A percentile compares a stretch with the other conserved stretches of the same genome.
Evolutionary conservation across 2,888 invertebrate species (phyloP).

Genomic region (Strigamia maritima): DNA sequence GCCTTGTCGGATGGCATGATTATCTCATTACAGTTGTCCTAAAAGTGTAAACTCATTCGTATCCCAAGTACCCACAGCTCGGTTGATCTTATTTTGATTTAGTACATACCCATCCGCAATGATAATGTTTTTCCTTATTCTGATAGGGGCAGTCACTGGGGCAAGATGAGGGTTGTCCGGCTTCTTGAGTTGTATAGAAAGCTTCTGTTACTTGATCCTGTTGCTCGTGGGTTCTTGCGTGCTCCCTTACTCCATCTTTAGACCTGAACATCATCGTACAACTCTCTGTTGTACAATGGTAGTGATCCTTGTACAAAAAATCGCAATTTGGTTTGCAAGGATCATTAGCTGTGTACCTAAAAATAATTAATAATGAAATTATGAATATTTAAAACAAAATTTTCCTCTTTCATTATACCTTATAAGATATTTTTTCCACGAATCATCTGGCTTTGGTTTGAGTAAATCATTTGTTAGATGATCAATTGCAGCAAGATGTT

Average conservation of each 20-base stretch:
- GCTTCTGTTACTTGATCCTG: slow-evolving; percentile 81
- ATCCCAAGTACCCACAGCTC: slow-evolving; percentile 19
- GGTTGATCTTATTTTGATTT: neutral
- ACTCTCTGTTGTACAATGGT: slow-evolving; percentile 75
- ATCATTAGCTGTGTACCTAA: slow-evolving; percentile 54
- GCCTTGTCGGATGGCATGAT: slow-evolving; percentile 74
- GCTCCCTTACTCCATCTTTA: slow-evolving; percentile 71
- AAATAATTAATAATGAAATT: slow-evolving; percentile 31
- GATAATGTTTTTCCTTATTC: slow-evolving; percentile 77
- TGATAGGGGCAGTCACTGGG: slow-evolving; percentile 65
- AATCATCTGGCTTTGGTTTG: slow-evolving; percentile 55
- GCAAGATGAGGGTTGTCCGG: slow-evolving; percentile 61
- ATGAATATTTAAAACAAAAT: slow-evolving; percentile 26
- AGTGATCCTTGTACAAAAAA: slow-evolving; percentile 74
- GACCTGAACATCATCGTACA: slow-evolving; percentile 67
- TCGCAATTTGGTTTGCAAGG: slow-evolving; percentile 58
- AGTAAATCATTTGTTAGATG: slow-evolving; percentile 46
- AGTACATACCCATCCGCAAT: slow-evolving; percentile 76
- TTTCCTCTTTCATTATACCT: slow-evolving; percentile 48
- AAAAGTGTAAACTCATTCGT: slow-evolving; percentile 40
- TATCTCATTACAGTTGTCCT: slow-evolving; percentile 76
- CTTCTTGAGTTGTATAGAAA: slow-evolving; percentile 64
- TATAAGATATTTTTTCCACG: slow-evolving; percentile 60
- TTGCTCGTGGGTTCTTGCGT: slow-evolving; percentile 78
- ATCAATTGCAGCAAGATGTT: slow-evolving; percentile 45